phyloP scores from a whole-genome alignment of 2,113 vertebrate genomes.

The Xiphias gladius region DNA sequence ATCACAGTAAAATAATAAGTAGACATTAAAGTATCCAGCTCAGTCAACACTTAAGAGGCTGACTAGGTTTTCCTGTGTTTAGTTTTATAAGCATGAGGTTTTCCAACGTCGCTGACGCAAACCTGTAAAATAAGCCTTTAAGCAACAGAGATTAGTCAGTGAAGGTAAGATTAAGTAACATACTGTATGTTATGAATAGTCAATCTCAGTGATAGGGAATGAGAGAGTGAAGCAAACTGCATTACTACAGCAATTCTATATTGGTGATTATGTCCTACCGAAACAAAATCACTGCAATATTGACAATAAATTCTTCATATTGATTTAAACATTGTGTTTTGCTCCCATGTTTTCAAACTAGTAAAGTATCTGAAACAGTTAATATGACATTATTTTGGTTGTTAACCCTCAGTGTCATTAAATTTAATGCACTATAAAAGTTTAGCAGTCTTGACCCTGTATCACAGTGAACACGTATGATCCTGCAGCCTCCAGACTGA shows the following conservation, averaged over 20 bases:
- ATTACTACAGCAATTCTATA: neutral
- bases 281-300: neutral
- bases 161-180: neutral
- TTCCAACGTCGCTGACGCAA: neutral
- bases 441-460: neutral
- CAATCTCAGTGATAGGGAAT: neutral
- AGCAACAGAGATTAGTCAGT: neutral
- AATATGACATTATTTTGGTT: neutral
- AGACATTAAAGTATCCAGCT: neutral
- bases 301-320: neutral
- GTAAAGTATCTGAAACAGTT: slow-evolving; percentile 6
- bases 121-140: neutral
- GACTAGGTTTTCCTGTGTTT: neutral
- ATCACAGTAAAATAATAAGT: slow-evolving; percentile 7
- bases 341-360: neutral
- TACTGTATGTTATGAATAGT: neutral
- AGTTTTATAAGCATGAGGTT: neutral
- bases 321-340: neutral
- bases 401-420: neutral
- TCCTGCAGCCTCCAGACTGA: slow-evolving; percentile 15
- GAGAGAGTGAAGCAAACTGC: neutral
- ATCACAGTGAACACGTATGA: slow-evolving; percentile 1
- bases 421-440: neutral
- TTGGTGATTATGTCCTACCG: neutral
- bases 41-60: neutral